Evolutionary conservation across 2,888 invertebrate species (phyloP).

Genomic region (Epistrophella euchroma): DNA sequence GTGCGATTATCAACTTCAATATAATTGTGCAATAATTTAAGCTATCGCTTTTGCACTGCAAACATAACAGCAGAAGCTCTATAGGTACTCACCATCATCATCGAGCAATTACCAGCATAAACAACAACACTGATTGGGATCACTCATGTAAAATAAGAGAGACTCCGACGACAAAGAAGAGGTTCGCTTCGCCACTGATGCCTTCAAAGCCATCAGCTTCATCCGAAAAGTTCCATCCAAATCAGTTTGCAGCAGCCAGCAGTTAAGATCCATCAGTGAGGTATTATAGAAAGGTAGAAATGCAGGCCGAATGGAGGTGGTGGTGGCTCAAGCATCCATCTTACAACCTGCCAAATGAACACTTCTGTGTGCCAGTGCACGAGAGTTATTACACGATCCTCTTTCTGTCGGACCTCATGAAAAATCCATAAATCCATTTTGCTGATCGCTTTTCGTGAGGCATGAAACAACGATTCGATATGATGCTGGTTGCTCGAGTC

Average conservation of each 20-base stretch:
- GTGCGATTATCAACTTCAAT: constrained; percentile 68
- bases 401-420: constrained; percentile 64
- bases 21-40: constrained; percentile 75
- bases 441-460: constrained; percentile 72
- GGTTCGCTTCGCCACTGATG: background rate
- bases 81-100: constrained; percentile 57
- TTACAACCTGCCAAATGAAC: constrained; percentile 76
- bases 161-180: constrained; percentile 19
- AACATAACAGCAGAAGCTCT: constrained; percentile 54
- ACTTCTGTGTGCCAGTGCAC: constrained; percentile 73
- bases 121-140: constrained; percentile 74
- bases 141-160: constrained; percentile 37
- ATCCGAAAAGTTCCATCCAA: constrained; percentile 50
- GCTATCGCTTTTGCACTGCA: constrained; percentile 47
- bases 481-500: constrained; percentile 44
- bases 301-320: background rate
- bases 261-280: constrained; percentile 63
- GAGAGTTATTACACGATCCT: constrained; percentile 74
- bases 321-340: constrained; percentile 66
- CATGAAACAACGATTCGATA: constrained; percentile 49
- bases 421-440: constrained; percentile 74
- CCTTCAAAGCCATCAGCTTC: constrained; percentile 21
- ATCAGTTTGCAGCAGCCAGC: constrained; percentile 26
- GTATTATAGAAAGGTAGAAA: background rate
- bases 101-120: constrained; percentile 74